These are phyloP conservation scores for Pollachius pollachius DNA, from an alignment of 2,113 vertebrate genomes.

Conservation along the genomic window DNA sequence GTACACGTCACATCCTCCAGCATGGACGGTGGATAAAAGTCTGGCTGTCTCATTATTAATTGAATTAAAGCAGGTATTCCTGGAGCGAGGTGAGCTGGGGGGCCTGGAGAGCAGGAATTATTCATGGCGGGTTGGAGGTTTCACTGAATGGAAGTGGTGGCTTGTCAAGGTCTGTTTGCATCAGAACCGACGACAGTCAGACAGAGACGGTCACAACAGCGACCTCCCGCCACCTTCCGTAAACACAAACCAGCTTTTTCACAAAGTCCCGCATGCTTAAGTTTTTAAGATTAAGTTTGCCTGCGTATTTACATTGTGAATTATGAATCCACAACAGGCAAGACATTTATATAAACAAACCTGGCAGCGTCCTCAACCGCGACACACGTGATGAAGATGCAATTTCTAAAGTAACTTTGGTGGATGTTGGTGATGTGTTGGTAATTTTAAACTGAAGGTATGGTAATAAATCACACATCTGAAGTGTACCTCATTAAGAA, in stretches of 20 bases:
- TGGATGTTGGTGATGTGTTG: too few species aligned
- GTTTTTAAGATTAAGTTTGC: too few species aligned
- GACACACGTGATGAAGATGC: too few species aligned
- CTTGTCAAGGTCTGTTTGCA: slow-evolving; percentile 41
- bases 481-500: too few species aligned
- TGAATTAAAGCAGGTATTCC: slow-evolving; percentile 55
- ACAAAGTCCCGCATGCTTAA: too few species aligned
- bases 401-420: too few species aligned
- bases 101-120: slow-evolving; percentile 47
- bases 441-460: too few species aligned
- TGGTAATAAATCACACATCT: too few species aligned
- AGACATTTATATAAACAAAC: too few species aligned
- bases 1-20: slow-evolving; percentile 28
- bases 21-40: slow-evolving; percentile 20
- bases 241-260: slow-evolving; percentile 22
- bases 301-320: too few species aligned
- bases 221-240: not conserved
- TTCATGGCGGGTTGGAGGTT: slow-evolving; percentile 50
- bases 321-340: too few species aligned
- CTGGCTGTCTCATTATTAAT: slow-evolving; percentile 58
- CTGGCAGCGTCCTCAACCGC: too few species aligned
- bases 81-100: slow-evolving; percentile 51
- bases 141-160: slow-evolving; percentile 41
- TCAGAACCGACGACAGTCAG: slow-evolving; percentile 20
- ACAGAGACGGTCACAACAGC: not conserved